Evolutionary conservation across 2,113 vertebrate species (phyloP), one percentile per base, ranked within the genome.

Genomic region (Panthera tigris): DNA sequence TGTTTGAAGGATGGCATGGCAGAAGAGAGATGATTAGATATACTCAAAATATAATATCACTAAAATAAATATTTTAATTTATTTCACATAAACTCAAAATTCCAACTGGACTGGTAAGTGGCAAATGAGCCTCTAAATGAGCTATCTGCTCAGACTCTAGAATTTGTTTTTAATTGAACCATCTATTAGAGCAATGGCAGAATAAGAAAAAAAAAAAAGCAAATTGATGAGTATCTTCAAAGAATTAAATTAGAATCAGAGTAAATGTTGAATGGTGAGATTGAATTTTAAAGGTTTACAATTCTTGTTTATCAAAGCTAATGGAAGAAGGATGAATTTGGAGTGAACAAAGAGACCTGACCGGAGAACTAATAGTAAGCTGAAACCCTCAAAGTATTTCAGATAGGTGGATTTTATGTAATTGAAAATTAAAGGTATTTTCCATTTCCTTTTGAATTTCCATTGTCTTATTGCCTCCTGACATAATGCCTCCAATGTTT

Each of bases 131-230:
- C n/a, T 86, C 63, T 82, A 92, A 95, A n/a, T 55, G 63, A 95
- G 50, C 3, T 94, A 81, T 61, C 66, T 66, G n/a, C 31, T 94
- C 79, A 74, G 83, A 69, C 10, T 2, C 23, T 18, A 57, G 23
- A 29, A 81, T 95, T 92, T 82, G 88, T 82, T 97, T 96, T 92
- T 97, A 97, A 92, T 81, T 95, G 57, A 96, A 97, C 88, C 7
- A 88, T 50, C 11, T 96, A 63, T 87, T 94, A 96, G 10, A 78
- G 36, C 66, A 50, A 73, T 71, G 36, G 25, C 7, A 91, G 65
- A 88, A 88, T 45, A 94, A 69, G 27, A 10, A 55, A 84, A 57
- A 61, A 57, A 61, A 50, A 50, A 69, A 71, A 80, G 63, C 7
- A 95, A 96, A 90, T 41, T 96, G 92, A 96, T 92, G 69, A 85